Base-by-base conservation (phyloP, 2,888 invertebrate species). In the Apamea crenata region DNA sequence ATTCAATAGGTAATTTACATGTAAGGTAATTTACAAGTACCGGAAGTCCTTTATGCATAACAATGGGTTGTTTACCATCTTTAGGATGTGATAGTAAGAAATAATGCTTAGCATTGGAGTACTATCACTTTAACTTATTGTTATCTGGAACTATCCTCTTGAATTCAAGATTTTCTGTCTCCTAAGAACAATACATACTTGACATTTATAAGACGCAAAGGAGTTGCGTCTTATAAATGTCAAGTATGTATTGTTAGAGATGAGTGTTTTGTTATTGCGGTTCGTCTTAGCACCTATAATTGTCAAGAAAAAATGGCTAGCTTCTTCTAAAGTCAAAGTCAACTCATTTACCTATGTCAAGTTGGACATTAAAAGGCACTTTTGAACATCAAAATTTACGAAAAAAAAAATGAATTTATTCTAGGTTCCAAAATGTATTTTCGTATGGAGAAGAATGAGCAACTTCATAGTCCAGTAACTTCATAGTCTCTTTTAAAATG, bases 211-310 rank as follows among this genome's bases (percentile, higher is more conserved):
- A n/a, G n/a, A n/a, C n/a, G n/a, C n/a, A n/a, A n/a, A n/a, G n/a
- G n/a, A n/a, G n/a, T 29, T n/a, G 16, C 4, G 3, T 21, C 14
- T 40, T 63, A 21, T 47, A 29, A 68, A 61, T 47, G 25, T 29
- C 16, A 50, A 47, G 56, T 63, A n/a, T 12, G 56, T 83, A 83
- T 77, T 81, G 29, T 68, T 74, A 16, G 47, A 53, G 21, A 83
- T 29, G 56, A 83, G 80, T 81, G 56, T 56, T 83, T 83, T 83
- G 68, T 69, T 69, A 56, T 83, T 69, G 53, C 25, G 25, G 18
- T 32, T 25, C 3, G 16, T 63, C 4, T 76, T 68, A 53, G 36
- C 14, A n/a, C 2, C 16, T 50, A 10, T 6, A 47, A 1, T 29
- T 2, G 16, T 6, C 2, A 29, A 16, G 47, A 56, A 59, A 59